Conservation (phyloP, 2,888 invertebrate genomes). For the Tanypteryx hageni region DNA sequence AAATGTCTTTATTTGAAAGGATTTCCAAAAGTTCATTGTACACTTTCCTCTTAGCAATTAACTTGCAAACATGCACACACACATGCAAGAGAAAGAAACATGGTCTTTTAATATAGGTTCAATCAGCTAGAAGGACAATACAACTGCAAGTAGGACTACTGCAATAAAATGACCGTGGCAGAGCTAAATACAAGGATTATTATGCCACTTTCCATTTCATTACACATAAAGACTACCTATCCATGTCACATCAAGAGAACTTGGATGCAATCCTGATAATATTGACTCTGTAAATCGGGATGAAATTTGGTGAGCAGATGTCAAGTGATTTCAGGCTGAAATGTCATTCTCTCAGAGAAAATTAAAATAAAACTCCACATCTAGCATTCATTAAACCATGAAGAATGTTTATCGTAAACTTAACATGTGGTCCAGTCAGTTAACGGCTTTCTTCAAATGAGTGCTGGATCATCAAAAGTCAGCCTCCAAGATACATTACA, state of each 20-base stretch:
- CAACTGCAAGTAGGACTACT: slow-evolving; percentile 19
- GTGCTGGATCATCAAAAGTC: slow-evolving; percentile 45
- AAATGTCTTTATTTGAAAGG: slow-evolving; percentile 64
- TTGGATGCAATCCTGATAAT: slow-evolving; percentile 22
- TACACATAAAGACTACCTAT: slow-evolving; percentile 37
- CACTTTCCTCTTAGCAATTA: slow-evolving; percentile 53
- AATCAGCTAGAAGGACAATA: slow-evolving; percentile 42
- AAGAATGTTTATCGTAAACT: slow-evolving; percentile 36
- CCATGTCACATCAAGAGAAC: slow-evolving; percentile 17
- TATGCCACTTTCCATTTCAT: slow-evolving; percentile 42
- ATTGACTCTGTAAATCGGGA: not conserved
- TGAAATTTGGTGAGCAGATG: not conserved
- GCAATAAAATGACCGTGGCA: slow-evolving; percentile 29
- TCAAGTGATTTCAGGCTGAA: slow-evolving; percentile 24
- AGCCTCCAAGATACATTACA: slow-evolving; percentile 41
- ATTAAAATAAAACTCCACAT: not conserved
- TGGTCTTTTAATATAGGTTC: slow-evolving; percentile 18
- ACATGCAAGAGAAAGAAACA: slow-evolving; percentile 43
- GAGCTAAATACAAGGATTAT: not conserved
- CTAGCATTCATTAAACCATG: not conserved
- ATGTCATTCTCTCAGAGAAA: not conserved
- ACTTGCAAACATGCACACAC: slow-evolving; percentile 48
- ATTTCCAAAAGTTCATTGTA: slow-evolving; percentile 56
- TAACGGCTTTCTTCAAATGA: slow-evolving; percentile 22
- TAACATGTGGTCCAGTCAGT: slow-evolving; percentile 36